These are phyloP conservation scores for Aix galericulata DNA, from an alignment of 2,113 vertebrate genomes.

Conservation along the genomic window DNA sequence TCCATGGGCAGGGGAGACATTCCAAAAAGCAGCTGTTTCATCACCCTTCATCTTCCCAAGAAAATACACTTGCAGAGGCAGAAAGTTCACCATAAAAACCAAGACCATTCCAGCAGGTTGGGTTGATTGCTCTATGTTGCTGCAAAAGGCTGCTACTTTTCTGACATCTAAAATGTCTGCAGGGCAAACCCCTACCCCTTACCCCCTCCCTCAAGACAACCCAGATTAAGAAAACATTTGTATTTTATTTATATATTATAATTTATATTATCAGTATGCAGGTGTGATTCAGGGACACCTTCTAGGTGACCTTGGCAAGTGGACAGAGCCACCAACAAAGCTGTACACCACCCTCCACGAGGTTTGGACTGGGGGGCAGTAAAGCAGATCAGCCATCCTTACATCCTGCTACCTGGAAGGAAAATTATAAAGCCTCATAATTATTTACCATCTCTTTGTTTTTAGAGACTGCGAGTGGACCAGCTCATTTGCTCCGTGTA, in stretches of 20 bases:
- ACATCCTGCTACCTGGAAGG: background rate
- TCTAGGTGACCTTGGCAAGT: background rate
- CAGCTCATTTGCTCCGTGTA: background rate
- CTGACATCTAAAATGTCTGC: background rate
- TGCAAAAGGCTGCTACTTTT: background rate
- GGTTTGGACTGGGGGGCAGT: background rate
- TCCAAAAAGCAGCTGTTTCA: background rate
- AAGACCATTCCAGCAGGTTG: background rate
- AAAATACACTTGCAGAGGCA: background rate
- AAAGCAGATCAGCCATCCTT: background rate
- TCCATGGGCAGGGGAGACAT: background rate
- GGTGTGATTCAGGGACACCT: background rate
- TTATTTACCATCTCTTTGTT: background rate
- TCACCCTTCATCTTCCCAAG: background rate
- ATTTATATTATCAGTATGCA: rapidly evolving
- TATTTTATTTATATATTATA: background rate
- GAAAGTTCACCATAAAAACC: background rate
- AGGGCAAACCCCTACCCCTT: background rate
- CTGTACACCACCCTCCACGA: background rate
- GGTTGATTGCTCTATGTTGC: background rate
- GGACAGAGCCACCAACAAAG: background rate
- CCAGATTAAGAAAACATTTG: background rate
- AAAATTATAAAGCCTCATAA: background rate
- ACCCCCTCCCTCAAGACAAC: background rate
- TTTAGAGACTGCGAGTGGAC: background rate